A percentile compares a stretch with the other conserved stretches of the same genome.
Conservation (phyloP, 1,140 invertebrate species). For the Cydia fagiglandana region DNA sequence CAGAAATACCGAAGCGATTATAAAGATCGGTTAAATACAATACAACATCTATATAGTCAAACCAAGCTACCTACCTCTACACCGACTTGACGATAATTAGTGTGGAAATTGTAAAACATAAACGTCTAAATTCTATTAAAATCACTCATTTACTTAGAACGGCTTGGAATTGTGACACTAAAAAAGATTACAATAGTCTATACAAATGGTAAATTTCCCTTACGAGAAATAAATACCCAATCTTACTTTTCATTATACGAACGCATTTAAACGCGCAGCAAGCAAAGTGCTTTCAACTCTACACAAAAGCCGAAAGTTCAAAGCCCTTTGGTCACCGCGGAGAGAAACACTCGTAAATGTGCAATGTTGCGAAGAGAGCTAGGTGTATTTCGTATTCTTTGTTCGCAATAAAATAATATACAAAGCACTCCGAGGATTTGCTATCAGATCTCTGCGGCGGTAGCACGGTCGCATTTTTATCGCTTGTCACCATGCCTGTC, state of each 20-base stretch:
- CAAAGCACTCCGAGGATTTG: neutral
- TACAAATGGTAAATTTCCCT: too few relatives aligned
- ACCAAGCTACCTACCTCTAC: too few relatives aligned
- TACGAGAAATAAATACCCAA: conserved; percentile 1
- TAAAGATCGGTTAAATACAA: too few relatives aligned
- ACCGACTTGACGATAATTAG: too few relatives aligned
- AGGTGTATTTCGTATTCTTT: neutral
- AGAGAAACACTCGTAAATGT: neutral
- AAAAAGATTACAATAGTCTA: neutral
- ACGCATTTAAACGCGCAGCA: neutral
- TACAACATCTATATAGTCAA: too few relatives aligned
- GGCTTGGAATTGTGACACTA: neutral
- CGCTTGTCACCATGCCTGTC: too few relatives aligned
- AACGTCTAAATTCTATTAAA: too few relatives aligned
- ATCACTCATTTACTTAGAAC: conserved; percentile 3
- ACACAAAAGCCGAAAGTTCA: conserved; percentile 2
- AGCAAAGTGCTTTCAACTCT: conserved; percentile 8
- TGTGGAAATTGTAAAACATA: too few relatives aligned
- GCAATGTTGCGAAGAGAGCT: neutral
- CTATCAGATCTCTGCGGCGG: neutral
- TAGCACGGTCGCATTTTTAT: too few relatives aligned
- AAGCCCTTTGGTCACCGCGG: neutral
- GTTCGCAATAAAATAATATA: neutral
- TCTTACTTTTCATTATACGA: neutral
- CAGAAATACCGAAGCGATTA: too few relatives aligned